phyloP scores from a whole-genome alignment of 2,888 invertebrate species.

The Gibbula magus region DNA sequence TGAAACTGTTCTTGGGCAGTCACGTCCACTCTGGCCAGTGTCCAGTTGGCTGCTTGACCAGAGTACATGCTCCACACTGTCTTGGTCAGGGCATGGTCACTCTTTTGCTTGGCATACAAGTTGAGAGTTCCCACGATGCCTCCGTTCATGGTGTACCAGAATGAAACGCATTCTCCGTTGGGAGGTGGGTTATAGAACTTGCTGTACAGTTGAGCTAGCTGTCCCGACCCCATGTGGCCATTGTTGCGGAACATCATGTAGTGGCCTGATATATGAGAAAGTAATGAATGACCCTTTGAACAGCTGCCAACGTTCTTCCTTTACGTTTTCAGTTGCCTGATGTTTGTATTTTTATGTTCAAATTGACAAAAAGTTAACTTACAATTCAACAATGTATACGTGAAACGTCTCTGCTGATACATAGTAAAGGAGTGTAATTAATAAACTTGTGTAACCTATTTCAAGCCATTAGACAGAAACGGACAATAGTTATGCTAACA shows the following conservation, averaged over 20 bases:
- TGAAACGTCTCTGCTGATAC: too few species aligned
- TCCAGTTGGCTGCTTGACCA: conserved; percentile 65
- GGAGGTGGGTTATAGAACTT: conserved; percentile 38
- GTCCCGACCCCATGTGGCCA: conserved; percentile 78
- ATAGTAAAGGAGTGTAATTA: too few species aligned
- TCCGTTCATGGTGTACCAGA: conserved; percentile 63
- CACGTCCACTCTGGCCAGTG: conserved; percentile 49
- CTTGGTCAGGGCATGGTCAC: conserved; percentile 36
- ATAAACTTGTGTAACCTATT: too few species aligned
- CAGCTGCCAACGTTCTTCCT: too few species aligned
- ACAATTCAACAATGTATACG: too few species aligned
- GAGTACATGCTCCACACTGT: conserved; percentile 56
- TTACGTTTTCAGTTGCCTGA: too few species aligned
- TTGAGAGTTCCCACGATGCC: conserved; percentile 60
- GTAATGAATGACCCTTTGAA: too few species aligned
- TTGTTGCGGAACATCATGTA: conserved; percentile 69
- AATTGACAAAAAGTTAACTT: too few species aligned
- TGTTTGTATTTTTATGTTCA: too few species aligned
- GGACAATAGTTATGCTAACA: too few species aligned
- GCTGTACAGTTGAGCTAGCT: conserved; percentile 73
- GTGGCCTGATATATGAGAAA: conserved; percentile 39
- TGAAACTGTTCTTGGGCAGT: conserved; percentile 25
- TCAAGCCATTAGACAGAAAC: too few species aligned
- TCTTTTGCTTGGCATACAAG: conserved; percentile 54
- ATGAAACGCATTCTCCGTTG: conserved; percentile 50